Percentiles rank a stretch among this genome's conserved stretches.
phyloP scores from a whole-genome alignment of 1,140 invertebrate species.

The Scaptodrosophila lebanonensis region DNA sequence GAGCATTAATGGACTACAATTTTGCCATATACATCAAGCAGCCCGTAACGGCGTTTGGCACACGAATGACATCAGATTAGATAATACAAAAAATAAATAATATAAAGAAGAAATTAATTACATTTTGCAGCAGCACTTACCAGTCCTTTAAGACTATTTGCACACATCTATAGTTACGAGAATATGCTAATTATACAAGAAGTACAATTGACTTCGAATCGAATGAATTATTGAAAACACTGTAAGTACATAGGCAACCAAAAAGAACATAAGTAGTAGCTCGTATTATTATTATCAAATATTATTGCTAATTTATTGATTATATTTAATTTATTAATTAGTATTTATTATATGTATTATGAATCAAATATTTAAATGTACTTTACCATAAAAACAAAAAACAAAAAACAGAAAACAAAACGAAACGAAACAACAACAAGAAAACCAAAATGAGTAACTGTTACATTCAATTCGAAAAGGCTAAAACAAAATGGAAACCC shows the following conservation, averaged over 20 bases:
- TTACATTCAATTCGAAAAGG: slow-evolving; percentile 48
- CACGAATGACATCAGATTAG: not conserved
- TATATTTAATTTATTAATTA: slow-evolving; percentile 71
- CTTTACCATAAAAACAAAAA: slow-evolving; percentile 62
- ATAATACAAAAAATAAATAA: not conserved
- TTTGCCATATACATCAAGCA: no score
- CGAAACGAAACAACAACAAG: slow-evolving; percentile 27
- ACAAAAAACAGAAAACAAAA: slow-evolving; percentile 35
- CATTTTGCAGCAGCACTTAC: no score
- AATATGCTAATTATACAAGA: no score
- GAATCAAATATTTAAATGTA: slow-evolving; percentile 63
- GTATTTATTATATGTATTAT: slow-evolving; percentile 69
- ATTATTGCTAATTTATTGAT: slow-evolving; percentile 62
- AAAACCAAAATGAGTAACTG: slow-evolving; percentile 44
- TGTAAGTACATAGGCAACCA: slow-evolving; percentile 46
- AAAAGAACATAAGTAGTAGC: slow-evolving; percentile 17
- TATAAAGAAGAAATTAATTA: slow-evolving; percentile 7
- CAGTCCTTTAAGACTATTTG: no score
- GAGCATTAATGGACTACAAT: no score
- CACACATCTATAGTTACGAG: no score
- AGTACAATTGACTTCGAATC: no score
- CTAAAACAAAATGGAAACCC: slow-evolving; percentile 45
- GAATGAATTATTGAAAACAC: not conserved
- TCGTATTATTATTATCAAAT: slow-evolving; percentile 19
- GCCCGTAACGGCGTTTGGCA: no score